Base-by-base conservation (phyloP, 1,140 invertebrate species). In the Lasioglossum albipes region DNA sequence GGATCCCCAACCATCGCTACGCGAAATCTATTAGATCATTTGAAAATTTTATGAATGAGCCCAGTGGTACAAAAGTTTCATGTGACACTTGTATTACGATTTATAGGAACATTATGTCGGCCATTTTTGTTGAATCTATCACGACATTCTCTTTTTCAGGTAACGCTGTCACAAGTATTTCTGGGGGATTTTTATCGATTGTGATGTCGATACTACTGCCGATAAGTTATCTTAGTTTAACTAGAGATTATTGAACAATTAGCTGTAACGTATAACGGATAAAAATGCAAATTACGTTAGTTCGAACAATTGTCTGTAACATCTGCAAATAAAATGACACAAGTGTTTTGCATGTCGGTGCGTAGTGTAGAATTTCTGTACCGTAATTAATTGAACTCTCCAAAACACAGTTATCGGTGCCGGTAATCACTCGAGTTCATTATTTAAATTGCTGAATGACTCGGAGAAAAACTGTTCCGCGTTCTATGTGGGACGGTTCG, bases 71-170 rank as follows among this genome's bases (percentile, higher is more conserved):
- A 36, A 36, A 36, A 36, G 5, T 36, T 36, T 4, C 2, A 5
- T 2, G 7, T 49, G 45, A 36, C 2, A 5, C 36, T 49, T 49
- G 45, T 10, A 49, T 49, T 49, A 16, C 6, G 20, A 54, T 20
- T 41, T 71, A 59, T 22, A 18, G 9, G 7, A 1, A 49, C 4
- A 68, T 49, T n/a, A 3, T 27, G 12, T 54, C 9, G 59, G 42
- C n/a, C 59, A 57, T 27, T 72, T n/a, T 6, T 59, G 65, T 62
- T 59, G 9, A 27, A 36, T 68, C 12, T 42, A n/a, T 18, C 20
- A 31, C 36, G 2, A 36, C 2, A 18, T 83, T 65, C 62, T 71
- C 59, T 66, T 70, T 84, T 74, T 18, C 66, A 84, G 84, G n/a
- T 64, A 20, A 59, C 42, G 45, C 27, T 7, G 42, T 36, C 36